Percentiles rank a stretch among this genome's conserved stretches.
These are phyloP conservation scores for Toxotes chatareus DNA, from an alignment of 2,113 vertebrate species.

Conservation along the genomic window DNA sequence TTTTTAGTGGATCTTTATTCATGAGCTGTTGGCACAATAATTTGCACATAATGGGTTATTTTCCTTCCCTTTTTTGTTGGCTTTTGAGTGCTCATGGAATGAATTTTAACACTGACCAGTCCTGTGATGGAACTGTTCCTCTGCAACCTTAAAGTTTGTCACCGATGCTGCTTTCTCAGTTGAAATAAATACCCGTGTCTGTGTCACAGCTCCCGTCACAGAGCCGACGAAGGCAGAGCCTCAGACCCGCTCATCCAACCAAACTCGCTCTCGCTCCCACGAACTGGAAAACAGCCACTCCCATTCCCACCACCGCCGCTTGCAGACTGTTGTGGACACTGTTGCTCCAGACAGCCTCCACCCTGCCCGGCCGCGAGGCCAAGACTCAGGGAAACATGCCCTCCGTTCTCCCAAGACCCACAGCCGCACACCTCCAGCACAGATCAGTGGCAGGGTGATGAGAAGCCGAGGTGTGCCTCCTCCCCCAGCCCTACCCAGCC, in stretches of 20 bases:
- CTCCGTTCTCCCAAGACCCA: constrained; percentile 93
- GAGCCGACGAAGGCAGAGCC: constrained; percentile 88
- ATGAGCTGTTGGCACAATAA: not conserved
- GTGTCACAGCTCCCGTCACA: constrained; percentile 60
- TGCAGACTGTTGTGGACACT: constrained; percentile 83
- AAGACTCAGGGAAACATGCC: constrained; percentile 90
- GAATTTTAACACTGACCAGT: not conserved
- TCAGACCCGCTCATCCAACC: constrained; percentile 87
- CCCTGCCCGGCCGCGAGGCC: constrained; percentile 84
- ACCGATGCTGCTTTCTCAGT: not conserved
- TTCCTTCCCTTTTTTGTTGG: not conserved
- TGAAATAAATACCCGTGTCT: constrained; percentile 15
- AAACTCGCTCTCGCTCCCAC: constrained; percentile 93
- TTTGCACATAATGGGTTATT: constrained; percentile 7
- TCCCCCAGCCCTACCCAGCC: constrained; percentile 80
- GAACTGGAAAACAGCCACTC: constrained; percentile 92
- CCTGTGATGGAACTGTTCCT: not conserved
- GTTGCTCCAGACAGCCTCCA: constrained; percentile 68
- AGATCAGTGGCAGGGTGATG: constrained; percentile 85
- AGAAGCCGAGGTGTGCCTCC: constrained; percentile 87
- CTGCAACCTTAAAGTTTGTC: constrained; percentile 4
- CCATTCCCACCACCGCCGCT: constrained; percentile 89
- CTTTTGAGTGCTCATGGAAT: not conserved
- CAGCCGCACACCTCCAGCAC: constrained; percentile 83
- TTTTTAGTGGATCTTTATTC: constrained; percentile 25